A percentile compares a stretch with the other conserved stretches of the same genome.
These are phyloP conservation scores for Mobula hypostoma DNA, from an alignment of 2,113 vertebrate genomes.

Conservation along the genomic window DNA sequence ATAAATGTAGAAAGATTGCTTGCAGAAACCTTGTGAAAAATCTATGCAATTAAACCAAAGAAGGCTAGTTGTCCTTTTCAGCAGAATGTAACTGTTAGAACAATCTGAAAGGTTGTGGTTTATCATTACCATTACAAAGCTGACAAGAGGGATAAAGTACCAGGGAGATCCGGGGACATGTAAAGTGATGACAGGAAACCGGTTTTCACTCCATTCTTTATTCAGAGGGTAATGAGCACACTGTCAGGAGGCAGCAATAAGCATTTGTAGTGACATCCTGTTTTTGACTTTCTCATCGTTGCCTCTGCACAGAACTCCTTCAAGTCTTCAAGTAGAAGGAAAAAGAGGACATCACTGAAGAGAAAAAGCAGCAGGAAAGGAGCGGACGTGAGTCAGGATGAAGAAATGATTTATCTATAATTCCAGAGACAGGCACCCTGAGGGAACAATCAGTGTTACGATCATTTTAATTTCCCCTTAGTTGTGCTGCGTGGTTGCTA, in stretches of 20 bases:
- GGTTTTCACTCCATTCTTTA: neutral
- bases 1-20: neutral
- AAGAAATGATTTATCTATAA: constrained; percentile 12
- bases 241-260: neutral
- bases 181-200: neutral
- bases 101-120: neutral
- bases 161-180: neutral
- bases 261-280: constrained; percentile 22
- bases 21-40: neutral
- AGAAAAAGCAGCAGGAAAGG: constrained; percentile 92
- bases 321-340: constrained; percentile 86
- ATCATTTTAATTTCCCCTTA: neutral
- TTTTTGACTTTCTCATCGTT: constrained; percentile 43
- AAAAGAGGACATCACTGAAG: constrained; percentile 97
- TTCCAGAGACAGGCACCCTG: neutral
- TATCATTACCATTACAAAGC: neutral
- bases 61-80: neutral
- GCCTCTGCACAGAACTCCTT: constrained; percentile 59
- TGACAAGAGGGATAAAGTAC: neutral
- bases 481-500: neutral
- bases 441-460: neutral
- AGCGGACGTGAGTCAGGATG: constrained; percentile 70
- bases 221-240: neutral
- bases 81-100: neutral
- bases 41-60: neutral